Conservation (phyloP, 2,113 vertebrate species). For the Paracanthobrama guichenoti region DNA sequence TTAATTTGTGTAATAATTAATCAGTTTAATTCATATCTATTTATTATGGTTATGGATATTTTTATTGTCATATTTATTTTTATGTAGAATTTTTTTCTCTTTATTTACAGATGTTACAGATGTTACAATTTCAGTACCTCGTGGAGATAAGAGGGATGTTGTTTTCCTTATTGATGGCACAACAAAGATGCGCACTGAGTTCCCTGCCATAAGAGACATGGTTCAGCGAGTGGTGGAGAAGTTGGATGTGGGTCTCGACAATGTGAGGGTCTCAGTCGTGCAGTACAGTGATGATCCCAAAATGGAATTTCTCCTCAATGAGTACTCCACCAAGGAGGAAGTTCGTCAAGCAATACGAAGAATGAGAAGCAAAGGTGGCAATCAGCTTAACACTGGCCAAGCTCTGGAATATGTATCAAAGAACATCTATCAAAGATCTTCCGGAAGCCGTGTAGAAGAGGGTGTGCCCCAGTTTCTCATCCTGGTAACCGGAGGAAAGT, state of each 20-base stretch:
- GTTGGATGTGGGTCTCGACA: conserved; percentile 85
- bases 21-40: not conserved
- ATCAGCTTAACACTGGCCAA: conserved; percentile 78
- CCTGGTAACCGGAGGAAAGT: conserved; percentile 83
- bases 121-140: conserved; percentile 42
- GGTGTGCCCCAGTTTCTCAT: conserved; percentile 92
- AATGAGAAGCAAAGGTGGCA: conserved; percentile 81
- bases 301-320: conserved; percentile 85
- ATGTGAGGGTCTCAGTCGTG: conserved; percentile 85
- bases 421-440: conserved; percentile 87
- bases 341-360: conserved; percentile 76
- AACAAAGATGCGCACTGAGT: conserved; percentile 75
- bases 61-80: not conserved
- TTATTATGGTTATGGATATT: not conserved
- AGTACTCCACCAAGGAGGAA: conserved; percentile 84
- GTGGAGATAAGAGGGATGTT: conserved; percentile 81
- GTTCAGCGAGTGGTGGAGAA: conserved; percentile 81
- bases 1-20: not conserved
- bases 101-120: conserved; percentile 16
- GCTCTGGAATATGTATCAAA: conserved; percentile 86
- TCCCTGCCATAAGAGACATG: conserved; percentile 79
- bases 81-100: conserved; percentile 37
- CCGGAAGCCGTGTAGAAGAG: conserved; percentile 91
- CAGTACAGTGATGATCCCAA: conserved; percentile 88
- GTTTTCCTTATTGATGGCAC: conserved; percentile 94